These are phyloP conservation scores for Numenius phaeopus DNA, from an alignment of 2,797 vertebrate genomes.

Conservation along the genomic window DNA sequence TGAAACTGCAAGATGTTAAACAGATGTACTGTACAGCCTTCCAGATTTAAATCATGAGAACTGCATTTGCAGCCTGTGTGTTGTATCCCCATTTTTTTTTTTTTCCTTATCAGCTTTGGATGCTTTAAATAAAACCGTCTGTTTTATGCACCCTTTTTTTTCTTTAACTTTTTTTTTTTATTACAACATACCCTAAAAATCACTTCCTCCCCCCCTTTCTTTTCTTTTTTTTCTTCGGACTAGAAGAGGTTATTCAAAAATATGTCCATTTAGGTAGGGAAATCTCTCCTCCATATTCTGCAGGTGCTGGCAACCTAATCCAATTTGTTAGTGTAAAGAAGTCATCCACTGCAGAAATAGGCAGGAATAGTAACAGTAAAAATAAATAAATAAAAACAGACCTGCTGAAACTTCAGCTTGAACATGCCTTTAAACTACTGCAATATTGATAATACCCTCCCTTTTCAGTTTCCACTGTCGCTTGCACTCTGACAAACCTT, in stretches of 20 bases:
- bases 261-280: slow-evolving; percentile 6
- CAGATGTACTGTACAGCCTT: slow-evolving; percentile 77
- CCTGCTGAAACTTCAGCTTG: slow-evolving; percentile 30
- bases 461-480: not conserved
- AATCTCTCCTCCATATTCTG: slow-evolving; percentile 16
- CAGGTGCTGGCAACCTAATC: slow-evolving; percentile 65
- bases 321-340: slow-evolving; percentile 64
- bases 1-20: slow-evolving; percentile 81
- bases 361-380: slow-evolving; percentile 44
- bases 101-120: slow-evolving; percentile 71
- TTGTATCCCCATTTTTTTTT: slow-evolving; percentile 40
- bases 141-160: not conserved
- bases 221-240: not conserved
- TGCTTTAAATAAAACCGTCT: slow-evolving; percentile 44
- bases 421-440: not conserved
- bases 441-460: slow-evolving; percentile 3
- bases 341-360: slow-evolving; percentile 54
- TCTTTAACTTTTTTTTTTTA: not conserved
- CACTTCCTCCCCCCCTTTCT: not conserved
- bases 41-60: slow-evolving; percentile 77
- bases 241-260: slow-evolving; percentile 22
- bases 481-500: not conserved
- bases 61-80: slow-evolving; percentile 71
- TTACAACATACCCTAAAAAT: slow-evolving; percentile 33
- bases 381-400: slow-evolving; percentile 53